Evolutionary conservation across 2,797 vertebrate species (phyloP).

Genomic region (Psittacula derbiana): DNA sequence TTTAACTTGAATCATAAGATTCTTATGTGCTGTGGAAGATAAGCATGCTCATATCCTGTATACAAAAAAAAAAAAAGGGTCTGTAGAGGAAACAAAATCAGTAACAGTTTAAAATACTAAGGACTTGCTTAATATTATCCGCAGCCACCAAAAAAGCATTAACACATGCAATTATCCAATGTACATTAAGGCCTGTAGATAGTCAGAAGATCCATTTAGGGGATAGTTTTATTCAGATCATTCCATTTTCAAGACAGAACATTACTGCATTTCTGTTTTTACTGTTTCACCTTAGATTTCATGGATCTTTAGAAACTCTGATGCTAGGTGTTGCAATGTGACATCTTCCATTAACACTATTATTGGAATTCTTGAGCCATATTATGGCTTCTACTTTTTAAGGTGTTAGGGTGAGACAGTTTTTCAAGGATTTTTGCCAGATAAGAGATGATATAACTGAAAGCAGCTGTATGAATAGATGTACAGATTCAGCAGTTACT

Average conservation of each 20-base stretch:
- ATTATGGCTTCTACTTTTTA: not conserved
- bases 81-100: not conserved
- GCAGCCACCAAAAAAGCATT: not conserved
- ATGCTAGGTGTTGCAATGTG: not conserved
- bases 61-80: not conserved
- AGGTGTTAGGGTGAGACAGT: not conserved
- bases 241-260: not conserved
- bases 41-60: not conserved
- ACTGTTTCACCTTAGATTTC: not conserved
- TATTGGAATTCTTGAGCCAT: not conserved
- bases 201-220: not conserved
- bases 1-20: not conserved
- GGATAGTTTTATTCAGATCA: not conserved
- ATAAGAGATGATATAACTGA: not conserved
- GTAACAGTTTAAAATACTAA: not conserved
- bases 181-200: not conserved
- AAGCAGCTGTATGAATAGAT: constrained; percentile 7
- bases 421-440: constrained; percentile 8
- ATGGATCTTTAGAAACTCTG: not conserved
- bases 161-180: not conserved
- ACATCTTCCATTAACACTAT: not conserved
- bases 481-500: not conserved
- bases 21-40: not conserved
- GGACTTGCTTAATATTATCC: not conserved
- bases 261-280: not conserved